Evolutionary conservation across 2,888 invertebrate genomes (phyloP).

Genomic region (Himalopsyche tibetana): DNA sequence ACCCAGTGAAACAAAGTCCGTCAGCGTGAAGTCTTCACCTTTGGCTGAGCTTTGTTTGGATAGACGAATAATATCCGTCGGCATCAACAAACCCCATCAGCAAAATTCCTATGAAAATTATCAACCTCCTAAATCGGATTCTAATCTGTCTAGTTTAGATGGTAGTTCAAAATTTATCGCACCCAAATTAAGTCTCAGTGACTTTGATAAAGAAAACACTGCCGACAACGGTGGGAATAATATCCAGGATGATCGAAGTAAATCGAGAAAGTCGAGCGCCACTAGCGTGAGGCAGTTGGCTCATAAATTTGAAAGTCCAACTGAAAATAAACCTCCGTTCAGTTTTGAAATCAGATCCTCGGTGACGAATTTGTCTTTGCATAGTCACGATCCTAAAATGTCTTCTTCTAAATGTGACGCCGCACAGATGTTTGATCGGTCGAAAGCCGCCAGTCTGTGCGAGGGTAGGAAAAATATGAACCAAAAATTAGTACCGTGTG

Average conservation of each 20-base stretch:
- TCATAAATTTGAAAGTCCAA: conserved; percentile 80
- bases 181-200: conserved; percentile 56
- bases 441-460: conserved; percentile 62
- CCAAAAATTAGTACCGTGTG: conserved; percentile 76
- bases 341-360: conserved; percentile 74
- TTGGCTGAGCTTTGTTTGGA: conserved; percentile 56
- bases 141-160: conserved; percentile 37
- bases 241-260: conserved; percentile 58
- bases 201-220: conserved; percentile 63
- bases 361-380: conserved; percentile 69
- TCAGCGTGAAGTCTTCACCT: conserved; percentile 49
- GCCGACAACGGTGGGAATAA: conserved; percentile 49
- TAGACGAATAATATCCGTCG: conserved; percentile 46
- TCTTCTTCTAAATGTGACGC: conserved; percentile 67
- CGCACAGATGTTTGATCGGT: conserved; percentile 68
- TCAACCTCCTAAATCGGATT: conserved; percentile 48
- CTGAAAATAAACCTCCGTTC: conserved; percentile 78
- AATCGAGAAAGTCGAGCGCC: conserved; percentile 55
- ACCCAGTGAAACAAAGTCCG: neutral
- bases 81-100: conserved; percentile 43
- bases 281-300: conserved; percentile 80
- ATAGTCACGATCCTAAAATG: conserved; percentile 45
- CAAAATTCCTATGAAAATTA: conserved; percentile 62
- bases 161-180: neutral
- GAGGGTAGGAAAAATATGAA: conserved; percentile 69